phyloP scores from a whole-genome alignment of 2,797 vertebrate species.

The Phoebastria nigripes region DNA sequence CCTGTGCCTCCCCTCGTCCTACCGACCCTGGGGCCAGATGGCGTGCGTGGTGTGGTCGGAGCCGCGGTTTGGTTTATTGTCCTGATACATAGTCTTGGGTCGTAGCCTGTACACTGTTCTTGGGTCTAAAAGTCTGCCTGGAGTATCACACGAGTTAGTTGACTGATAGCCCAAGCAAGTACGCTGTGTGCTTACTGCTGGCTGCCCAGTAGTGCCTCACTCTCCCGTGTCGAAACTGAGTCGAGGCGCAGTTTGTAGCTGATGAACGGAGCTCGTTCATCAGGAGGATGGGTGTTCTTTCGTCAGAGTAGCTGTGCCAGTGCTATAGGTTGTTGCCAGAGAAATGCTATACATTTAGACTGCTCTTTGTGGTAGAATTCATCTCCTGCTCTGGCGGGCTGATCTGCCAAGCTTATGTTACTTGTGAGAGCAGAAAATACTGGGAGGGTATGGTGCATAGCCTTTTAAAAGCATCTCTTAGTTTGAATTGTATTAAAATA shows the following conservation, averaged over 20 bases:
- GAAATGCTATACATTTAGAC: neutral
- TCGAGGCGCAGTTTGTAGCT: neutral
- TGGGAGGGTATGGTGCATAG: neutral
- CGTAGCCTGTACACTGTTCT: neutral
- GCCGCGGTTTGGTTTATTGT: too few relatives aligned
- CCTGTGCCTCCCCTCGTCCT: neutral
- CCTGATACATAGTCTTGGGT: neutral
- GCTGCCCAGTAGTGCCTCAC: neutral
- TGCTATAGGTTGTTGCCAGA: neutral
- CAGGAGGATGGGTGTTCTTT: neutral
- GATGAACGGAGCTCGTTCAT: neutral
- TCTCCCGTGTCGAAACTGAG: neutral
- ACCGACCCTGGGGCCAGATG: rapidly evolving
- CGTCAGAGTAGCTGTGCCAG: neutral
- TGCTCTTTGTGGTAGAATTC: neutral
- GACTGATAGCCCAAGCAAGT: neutral
- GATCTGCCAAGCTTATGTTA: neutral
- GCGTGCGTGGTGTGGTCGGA: too few relatives aligned
- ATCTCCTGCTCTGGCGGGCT: neutral
- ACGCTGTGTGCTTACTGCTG: neutral
- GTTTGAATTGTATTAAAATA: neutral
- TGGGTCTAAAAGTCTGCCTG: neutral
- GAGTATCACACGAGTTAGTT: neutral
- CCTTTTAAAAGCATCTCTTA: neutral
- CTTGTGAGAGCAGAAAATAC: neutral